phyloP scores from a whole-genome alignment of 2,113 vertebrate genomes.

The Origma solitaria region DNA sequence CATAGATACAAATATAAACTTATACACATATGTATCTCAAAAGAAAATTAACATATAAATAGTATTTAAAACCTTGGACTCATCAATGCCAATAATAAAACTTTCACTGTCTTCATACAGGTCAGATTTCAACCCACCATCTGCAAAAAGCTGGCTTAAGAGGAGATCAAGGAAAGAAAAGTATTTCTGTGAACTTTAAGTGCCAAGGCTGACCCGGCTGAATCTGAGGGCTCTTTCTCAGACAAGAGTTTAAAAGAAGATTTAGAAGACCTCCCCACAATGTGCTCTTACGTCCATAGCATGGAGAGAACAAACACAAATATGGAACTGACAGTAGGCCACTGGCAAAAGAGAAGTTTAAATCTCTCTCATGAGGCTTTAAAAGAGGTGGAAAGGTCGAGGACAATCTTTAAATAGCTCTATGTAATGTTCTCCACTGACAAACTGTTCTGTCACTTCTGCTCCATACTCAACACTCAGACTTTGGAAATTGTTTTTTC shows the following conservation, averaged over 20 bases:
- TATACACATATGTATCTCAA: neutral
- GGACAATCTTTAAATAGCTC: slow-evolving; percentile 11
- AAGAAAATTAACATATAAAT: neutral
- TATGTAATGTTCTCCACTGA: neutral
- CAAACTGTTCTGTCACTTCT: neutral
- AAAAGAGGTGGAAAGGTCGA: slow-evolving; percentile 18
- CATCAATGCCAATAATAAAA: neutral
- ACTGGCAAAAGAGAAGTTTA: neutral
- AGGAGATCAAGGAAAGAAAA: neutral
- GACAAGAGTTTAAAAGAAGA: neutral
- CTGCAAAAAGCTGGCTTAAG: neutral
- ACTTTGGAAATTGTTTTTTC: neutral
- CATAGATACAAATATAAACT: neutral
- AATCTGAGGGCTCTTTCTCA: neutral
- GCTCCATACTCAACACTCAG: neutral
- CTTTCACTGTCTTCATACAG: neutral
- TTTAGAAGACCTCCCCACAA: slow-evolving; percentile 11
- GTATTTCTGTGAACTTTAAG: neutral
- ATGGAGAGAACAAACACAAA: slow-evolving; percentile 8
- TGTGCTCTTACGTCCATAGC: neutral
- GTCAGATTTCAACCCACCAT: neutral
- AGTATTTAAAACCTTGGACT: neutral
- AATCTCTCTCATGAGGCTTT: neutral
- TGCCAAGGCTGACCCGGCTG: neutral
- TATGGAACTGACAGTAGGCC: neutral